Evolutionary conservation across 2,797 vertebrate species (phyloP).

Genomic region (Macroramphosus scolopax): DNA sequence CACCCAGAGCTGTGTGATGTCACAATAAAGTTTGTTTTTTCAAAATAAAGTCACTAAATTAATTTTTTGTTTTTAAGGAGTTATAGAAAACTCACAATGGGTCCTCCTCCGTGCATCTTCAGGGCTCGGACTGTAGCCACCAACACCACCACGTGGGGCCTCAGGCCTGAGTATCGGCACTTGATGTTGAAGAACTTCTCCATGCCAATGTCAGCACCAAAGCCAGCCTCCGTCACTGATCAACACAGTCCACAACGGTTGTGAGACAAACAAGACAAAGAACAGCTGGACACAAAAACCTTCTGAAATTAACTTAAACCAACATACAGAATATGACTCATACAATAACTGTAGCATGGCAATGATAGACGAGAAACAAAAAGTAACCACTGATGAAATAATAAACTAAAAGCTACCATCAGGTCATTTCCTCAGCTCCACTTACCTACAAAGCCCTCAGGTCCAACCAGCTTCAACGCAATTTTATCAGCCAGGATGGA

Average conservation of each 20-base stretch:
- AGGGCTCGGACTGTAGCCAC: constrained; percentile 94
- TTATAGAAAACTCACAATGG: constrained; percentile 82
- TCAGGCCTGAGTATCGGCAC: constrained; percentile 91
- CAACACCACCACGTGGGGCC: constrained; percentile 94
- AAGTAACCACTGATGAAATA: not conserved
- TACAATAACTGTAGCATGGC: too few relatives aligned
- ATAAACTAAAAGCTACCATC: not conserved
- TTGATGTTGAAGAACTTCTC: constrained; percentile 99
- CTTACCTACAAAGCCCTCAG: constrained; percentile 94
- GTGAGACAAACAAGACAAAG: not conserved
- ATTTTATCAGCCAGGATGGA: constrained; percentile 97
- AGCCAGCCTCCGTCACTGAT: constrained; percentile 96
- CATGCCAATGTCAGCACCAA: constrained; percentile 99
- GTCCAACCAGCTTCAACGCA: constrained; percentile 93
- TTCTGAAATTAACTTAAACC: too few relatives aligned
- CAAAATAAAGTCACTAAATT: too few relatives aligned
- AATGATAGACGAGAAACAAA: too few relatives aligned
- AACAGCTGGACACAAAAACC: too few relatives aligned
- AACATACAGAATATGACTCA: too few relatives aligned
- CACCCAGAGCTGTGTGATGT: too few relatives aligned
- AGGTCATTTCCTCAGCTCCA: not conserved
- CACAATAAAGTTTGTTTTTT: too few relatives aligned
- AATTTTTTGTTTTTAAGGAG: too few relatives aligned
- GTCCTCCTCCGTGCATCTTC: constrained; percentile 98
- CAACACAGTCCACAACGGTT: not conserved